phyloP scores from a whole-genome alignment of 1,140 invertebrate species.

The Bilobella aurantiaca region DNA sequence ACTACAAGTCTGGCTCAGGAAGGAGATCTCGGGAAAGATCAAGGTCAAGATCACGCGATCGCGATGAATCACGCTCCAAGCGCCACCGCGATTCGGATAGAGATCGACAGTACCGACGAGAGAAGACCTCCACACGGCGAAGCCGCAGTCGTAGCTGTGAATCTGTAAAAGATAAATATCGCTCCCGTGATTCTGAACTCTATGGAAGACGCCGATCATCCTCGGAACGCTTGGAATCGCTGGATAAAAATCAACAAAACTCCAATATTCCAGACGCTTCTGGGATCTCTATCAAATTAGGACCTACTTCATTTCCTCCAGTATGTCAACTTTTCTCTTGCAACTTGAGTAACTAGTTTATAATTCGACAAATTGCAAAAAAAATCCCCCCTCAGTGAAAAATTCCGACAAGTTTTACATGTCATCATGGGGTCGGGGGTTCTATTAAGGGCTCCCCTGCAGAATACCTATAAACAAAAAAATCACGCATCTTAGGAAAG shows the following conservation, averaged over 20 bases:
- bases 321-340: too few relatives aligned
- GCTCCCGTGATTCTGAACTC: too few relatives aligned
- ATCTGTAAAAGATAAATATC: too few relatives aligned
- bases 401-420: too few relatives aligned
- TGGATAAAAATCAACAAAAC: neutral
- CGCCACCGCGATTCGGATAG: neutral
- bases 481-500: too few relatives aligned
- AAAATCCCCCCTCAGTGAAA: too few relatives aligned
- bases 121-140: neutral
- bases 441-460: too few relatives aligned
- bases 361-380: too few relatives aligned
- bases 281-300: neutral
- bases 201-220: too few relatives aligned
- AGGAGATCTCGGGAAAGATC: neutral
- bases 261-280: neutral
- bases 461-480: too few relatives aligned
- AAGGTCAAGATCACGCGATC: neutral
- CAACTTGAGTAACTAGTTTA: too few relatives aligned
- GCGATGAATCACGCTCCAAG: neutral
- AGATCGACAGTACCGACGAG: neutral
- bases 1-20: neutral
- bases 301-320: neutral
- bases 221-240: neutral
- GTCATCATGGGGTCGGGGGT: too few relatives aligned
- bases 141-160: neutral